Evolutionary conservation across 2,797 vertebrate genomes (phyloP), one percentile per base, ranked within the genome.

Genomic region (Lindbergichthys nudifrons): DNA sequence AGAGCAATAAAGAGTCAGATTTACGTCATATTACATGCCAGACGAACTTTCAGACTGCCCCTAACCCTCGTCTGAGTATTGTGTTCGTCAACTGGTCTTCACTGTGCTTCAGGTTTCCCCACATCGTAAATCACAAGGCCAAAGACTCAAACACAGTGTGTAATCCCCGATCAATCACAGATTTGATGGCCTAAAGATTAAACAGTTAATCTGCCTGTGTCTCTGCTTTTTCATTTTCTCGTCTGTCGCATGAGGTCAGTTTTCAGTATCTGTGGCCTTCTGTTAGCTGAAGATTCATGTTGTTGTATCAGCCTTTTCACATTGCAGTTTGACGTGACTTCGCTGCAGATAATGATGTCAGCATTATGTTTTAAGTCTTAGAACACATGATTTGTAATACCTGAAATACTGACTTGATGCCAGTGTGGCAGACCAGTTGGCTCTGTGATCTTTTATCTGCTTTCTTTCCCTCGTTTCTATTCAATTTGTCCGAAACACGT

Each of bases 161-260:
- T 92, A 91, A 92, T 91, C 92, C 88, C 79, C n/a, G 77, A 92
- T 93, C 92, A 92, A 91, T 93, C 92, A 78, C 86, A 88, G 89
- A 92, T 92, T 91, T 88, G 74, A 91, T 89, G 86, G 50, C 60
- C 75, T 73, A 64, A 85, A 92, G 91, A 93, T 93, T 93, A 92
- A 89, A 89, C 71, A 12, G 85, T 92, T 92, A 88, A 93, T 93
- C 91, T 88, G 65, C 54, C 73, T 81, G 69, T 75, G 63, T 52
- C 57, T 87, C 45, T 62, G 67, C 58, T 79, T 87, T 66, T 86
- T 80, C 47, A 80, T 84, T 82, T 82, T 78, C 73, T 88, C 46
- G 0, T 82, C 68, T 13, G 43, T 32, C 0, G 16, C 57, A 57
- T 45, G 36, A 46, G 56, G 61, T 74, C 45, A 75, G 46, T 32